Conservation (phyloP, 1,140 invertebrate species). For the Hycleus cichorii region DNA sequence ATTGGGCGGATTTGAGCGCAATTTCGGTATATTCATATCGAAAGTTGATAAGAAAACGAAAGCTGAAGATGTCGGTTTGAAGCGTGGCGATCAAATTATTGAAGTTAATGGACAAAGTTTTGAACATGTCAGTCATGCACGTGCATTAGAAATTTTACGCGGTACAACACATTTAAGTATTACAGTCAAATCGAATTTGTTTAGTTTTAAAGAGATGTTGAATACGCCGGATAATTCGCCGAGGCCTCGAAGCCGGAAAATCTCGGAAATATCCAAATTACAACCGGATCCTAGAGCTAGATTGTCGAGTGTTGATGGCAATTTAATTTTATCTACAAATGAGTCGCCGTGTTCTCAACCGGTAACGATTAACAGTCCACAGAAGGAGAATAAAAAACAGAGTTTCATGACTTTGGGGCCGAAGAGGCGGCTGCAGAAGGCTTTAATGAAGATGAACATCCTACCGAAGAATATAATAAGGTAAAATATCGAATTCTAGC, state of each 20-base stretch:
- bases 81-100: slow-evolving; percentile 93
- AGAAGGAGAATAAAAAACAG: slow-evolving; percentile 43
- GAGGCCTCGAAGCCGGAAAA: slow-evolving; percentile 53
- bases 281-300: slow-evolving; percentile 59
- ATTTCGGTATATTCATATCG: slow-evolving; percentile 90
- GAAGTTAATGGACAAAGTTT: slow-evolving; percentile 92
- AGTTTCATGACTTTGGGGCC: slow-evolving; percentile 84
- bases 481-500: slow-evolving; percentile 31
- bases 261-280: slow-evolving; percentile 50
- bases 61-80: slow-evolving; percentile 93
- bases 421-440: slow-evolving; percentile 77
- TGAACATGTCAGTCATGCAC: slow-evolving; percentile 80
- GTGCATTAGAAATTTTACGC: slow-evolving; percentile 85
- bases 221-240: slow-evolving; percentile 77
- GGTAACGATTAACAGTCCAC: slow-evolving; percentile 39
- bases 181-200: slow-evolving; percentile 93
- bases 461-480: slow-evolving; percentile 78
- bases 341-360: slow-evolving; percentile 39
- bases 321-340: slow-evolving; percentile 33
- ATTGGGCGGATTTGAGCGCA: slow-evolving; percentile 82
- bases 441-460: slow-evolving; percentile 86
- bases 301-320: slow-evolving; percentile 54
- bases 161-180: slow-evolving; percentile 94
- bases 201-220: slow-evolving; percentile 77
- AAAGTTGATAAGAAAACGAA: slow-evolving; percentile 83